Base-by-base conservation (phyloP, 2,113 vertebrate species). In the Arothron firmamentum region DNA sequence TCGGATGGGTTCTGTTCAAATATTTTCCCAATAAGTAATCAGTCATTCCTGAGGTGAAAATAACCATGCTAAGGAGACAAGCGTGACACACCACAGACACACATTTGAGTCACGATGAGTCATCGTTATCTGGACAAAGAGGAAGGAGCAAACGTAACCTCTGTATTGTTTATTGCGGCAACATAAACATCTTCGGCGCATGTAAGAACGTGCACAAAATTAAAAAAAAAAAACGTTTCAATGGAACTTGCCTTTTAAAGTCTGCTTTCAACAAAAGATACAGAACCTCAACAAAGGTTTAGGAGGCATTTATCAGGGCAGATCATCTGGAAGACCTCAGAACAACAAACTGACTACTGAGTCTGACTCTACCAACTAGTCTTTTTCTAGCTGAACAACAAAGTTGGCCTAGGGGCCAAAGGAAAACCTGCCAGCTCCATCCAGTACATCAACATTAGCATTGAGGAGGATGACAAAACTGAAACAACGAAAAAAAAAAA, bases 81-180 rank as follows among this genome's bases (percentile, higher is more conserved):
- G 4, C 11, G 3, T 38, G 34, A 11, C 9, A 38, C 34, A 38
- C 34, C 34, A 12, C 34, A 38, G 7, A 11, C 34, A 38, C 34
- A 38, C 34, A 11, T 3, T 12, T 11, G 9, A 34, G 8, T 34
- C 25, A 28, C 25, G 1, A 38, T 11, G 34, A 38, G 9, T 38
- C 25, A 28, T 1, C 25, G 34, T 38, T 10, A 38, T 10, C 12
- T 8, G 34, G 34, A 50, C 47, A 55, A 60, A 52, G 2, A 2
- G 13, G 25, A 54, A 20, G 15, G 10, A 49, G 25, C 51, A 65
- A 1, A 14, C 19, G 13, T 1, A 0, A 46, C 38, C 51, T 48
- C 23, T 63, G 42, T 47, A 54, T 20, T 69, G 65, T 86, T 86
- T 88, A 87, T 87, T 88, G 17, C 57, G 60, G 52, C 60, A 85